These are phyloP conservation scores for Esox lucius DNA, from an alignment of 2,797 vertebrate genomes.

Conservation along the genomic window DNA sequence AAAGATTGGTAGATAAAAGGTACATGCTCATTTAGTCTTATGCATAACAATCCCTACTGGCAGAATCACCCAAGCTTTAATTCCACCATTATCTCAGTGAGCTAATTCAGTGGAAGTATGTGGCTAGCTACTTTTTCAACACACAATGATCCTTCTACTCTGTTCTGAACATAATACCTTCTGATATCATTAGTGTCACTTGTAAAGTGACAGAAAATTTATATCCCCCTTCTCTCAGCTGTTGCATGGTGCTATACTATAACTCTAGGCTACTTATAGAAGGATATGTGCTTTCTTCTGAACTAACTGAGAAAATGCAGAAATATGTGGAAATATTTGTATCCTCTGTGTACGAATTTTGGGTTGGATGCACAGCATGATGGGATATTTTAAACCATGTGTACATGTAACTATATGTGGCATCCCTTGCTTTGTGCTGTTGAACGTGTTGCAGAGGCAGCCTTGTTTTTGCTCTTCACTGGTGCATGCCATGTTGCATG, in stretches of 20 bases:
- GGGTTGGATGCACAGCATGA: not conserved
- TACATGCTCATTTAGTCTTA: not conserved
- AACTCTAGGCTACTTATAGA: not conserved
- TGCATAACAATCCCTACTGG: not conserved
- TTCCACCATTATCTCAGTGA: not conserved
- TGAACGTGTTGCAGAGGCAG: not conserved
- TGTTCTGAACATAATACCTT: not conserved
- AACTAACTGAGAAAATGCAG: not conserved
- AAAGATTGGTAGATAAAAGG: not conserved
- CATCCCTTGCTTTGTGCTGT: not conserved
- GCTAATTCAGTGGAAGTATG: not conserved
- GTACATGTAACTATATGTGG: not conserved
- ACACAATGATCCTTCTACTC: not conserved
- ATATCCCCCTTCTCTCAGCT: not conserved
- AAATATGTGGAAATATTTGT: not conserved
- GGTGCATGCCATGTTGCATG: not conserved
- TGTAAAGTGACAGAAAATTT: not conserved
- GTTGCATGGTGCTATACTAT: not conserved
- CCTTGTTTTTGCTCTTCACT: not conserved
- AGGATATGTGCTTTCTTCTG: not conserved
- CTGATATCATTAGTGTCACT: not conserved
- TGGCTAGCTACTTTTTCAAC: not conserved
- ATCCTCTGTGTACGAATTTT: not conserved
- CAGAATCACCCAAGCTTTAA: not conserved
- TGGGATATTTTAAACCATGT: constrained; percentile 1